Evolutionary conservation across 2,888 invertebrate genomes (phyloP), one percentile per base, ranked within the genome.

Genomic region (Latrodectus hesperus): DNA sequence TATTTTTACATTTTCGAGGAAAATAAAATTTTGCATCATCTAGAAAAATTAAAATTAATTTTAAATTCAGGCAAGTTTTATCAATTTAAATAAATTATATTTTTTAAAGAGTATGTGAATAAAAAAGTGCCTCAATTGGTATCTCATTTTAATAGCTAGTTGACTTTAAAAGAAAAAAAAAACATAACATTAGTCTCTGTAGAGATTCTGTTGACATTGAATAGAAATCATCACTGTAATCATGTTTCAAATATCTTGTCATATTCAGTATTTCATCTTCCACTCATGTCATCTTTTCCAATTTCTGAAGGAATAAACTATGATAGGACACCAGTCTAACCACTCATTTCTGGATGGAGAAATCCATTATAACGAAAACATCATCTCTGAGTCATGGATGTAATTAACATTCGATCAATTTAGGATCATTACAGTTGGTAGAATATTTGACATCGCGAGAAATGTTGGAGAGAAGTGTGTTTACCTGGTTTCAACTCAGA

Each of bases 351-450:
- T 49, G 51, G 11, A 38, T n/a, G 51, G 65, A 64, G 80, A 71
- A 80, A 80, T 80, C 80, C 72, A 80, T 80, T 52, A 22, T 64
- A 73, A 80, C 72, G 72, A 73, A 80, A 80, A 80, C 53, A 64
- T 73, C 80, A 80, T 65, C 65, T 64, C 51, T 64, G 52, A 80
- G 64, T 72, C 72, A 80, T 72, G 12, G 72, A n/a, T 51, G 51
- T 72, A 80, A 80, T 80, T 80, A 80, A 80, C 80, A 65, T 80
- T 64, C 51, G 65, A 76, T 65, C 74, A 53, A 16, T 60, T 74
- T 55, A 55, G 16, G 16, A 55, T 16, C 55, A 16, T 55, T 55
- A 55, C 55, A 55, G 2, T 55, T 55, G 16, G 55, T 16, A 16
- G 55, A 16, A 55, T 55, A 14, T 55, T 16, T 14, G 16, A 11